phyloP scores from a whole-genome alignment of 2,888 invertebrate genomes.

The Horisme vitalbata region DNA sequence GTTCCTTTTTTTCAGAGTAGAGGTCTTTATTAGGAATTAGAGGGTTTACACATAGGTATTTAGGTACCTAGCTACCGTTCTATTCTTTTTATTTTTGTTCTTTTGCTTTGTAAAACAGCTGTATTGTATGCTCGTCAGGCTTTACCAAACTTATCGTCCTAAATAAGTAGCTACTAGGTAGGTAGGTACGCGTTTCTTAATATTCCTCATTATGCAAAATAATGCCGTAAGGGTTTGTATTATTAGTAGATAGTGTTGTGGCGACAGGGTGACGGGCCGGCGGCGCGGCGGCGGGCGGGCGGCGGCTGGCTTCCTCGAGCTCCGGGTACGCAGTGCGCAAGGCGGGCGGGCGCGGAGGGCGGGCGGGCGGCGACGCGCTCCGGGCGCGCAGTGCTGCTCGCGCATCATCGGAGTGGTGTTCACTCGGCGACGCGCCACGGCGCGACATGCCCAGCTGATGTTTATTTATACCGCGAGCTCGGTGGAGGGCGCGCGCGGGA shows the following conservation, averaged over 20 bases:
- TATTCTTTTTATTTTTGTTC: no score
- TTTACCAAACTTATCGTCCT: no score
- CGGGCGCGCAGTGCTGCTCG: slow-evolving; percentile 82
- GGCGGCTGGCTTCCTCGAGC: slow-evolving; percentile 32
- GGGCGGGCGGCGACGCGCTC: slow-evolving; percentile 55
- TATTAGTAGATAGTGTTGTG: slow-evolving; percentile 6
- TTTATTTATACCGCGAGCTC: slow-evolving; percentile 85
- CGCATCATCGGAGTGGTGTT: slow-evolving; percentile 86
- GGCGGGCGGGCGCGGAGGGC: slow-evolving; percentile 53
- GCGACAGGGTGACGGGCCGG: slow-evolving; percentile 24
- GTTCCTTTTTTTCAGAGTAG: no score
- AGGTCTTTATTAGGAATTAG: no score
- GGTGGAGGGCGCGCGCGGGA: slow-evolving; percentile 83
- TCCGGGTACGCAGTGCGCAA: slow-evolving; percentile 59
- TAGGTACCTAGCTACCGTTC: no score
- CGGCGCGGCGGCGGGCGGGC: slow-evolving; percentile 33
- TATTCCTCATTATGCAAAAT: not conserved
- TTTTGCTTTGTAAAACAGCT: no score
- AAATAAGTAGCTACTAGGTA: no score
- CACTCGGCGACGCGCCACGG: slow-evolving; percentile 84
- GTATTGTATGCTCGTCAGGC: no score
- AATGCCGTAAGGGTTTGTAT: not conserved
- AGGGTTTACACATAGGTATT: no score
- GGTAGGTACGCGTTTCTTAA: not conserved
- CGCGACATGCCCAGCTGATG: slow-evolving; percentile 86